These are phyloP conservation scores for Oreotrochilus melanogaster DNA, from an alignment of 2,113 vertebrate genomes.

Conservation along the genomic window DNA sequence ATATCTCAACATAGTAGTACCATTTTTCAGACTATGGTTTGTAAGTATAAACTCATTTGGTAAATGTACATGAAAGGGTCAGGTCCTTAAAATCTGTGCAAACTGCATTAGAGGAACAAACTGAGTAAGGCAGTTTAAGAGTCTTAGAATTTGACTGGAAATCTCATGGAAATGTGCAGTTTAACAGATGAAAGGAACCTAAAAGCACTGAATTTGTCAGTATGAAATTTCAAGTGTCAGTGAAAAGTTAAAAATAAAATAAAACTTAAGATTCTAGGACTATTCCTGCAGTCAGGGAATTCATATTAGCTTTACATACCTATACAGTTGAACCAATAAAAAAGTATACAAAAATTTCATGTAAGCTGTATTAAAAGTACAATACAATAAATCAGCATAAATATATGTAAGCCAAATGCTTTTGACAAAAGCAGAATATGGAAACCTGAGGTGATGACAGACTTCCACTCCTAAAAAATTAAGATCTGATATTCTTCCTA, in stretches of 20 bases:
- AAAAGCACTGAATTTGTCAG: background rate
- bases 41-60: background rate
- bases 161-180: background rate
- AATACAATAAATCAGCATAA: background rate
- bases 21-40: background rate
- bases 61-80: background rate
- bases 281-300: background rate
- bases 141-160: background rate
- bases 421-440: background rate
- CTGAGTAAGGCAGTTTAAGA: background rate
- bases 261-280: background rate
- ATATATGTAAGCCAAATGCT: background rate
- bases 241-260: background rate
- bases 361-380: background rate
- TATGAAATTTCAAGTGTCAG: fast-evolving
- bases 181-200: background rate
- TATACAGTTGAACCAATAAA: background rate
- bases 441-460: background rate
- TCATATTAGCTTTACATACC: background rate
- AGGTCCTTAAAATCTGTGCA: background rate
- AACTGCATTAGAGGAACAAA: background rate
- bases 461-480: background rate
- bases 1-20: background rate
- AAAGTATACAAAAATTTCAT: background rate
- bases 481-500: background rate